Conservation (phyloP, 1,140 invertebrate species). For the Neuroterus valhalla region DNA sequence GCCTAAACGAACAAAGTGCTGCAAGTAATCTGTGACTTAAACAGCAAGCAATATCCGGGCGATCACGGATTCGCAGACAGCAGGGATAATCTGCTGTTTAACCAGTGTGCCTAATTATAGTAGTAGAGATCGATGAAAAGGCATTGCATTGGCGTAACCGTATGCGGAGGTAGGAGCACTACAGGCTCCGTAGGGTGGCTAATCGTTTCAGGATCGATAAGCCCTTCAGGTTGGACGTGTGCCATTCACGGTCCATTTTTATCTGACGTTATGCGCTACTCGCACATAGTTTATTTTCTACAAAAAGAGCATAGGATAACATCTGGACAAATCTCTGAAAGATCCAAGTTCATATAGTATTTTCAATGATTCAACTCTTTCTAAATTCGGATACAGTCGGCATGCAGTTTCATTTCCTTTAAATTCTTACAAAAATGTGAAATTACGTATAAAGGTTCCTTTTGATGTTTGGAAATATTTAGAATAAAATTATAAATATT, state of each 20-base stretch:
- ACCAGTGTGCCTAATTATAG: constrained; percentile 44
- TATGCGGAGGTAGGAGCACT: constrained; percentile 25
- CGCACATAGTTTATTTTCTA: neutral
- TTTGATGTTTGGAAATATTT: too few species aligned
- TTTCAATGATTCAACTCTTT: too few species aligned
- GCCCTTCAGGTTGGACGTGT: constrained; percentile 37
- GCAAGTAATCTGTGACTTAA: constrained; percentile 28
- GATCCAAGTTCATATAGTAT: too few species aligned
- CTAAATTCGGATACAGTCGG: too few species aligned
- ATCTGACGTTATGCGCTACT: constrained; percentile 17
- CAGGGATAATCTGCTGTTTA: constrained; percentile 41
- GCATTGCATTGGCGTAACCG: constrained; percentile 5
- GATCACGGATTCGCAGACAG: constrained; percentile 33
- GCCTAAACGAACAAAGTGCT: constrained; percentile 12
- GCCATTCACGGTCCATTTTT: constrained; percentile 12
- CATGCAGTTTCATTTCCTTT: too few species aligned
- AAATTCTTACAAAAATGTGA: too few species aligned
- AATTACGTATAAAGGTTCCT: too few species aligned
- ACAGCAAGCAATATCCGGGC: constrained; percentile 18
- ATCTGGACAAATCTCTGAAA: neutral
- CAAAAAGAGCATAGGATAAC: constrained; percentile 4
- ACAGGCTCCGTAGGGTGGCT: constrained; percentile 42
- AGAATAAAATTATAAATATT: too few species aligned
- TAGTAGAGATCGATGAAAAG: constrained; percentile 43
- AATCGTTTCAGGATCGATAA: constrained; percentile 48